Conservation (phyloP, 2,797 vertebrate species). For the Moxostoma hubbsi region DNA sequence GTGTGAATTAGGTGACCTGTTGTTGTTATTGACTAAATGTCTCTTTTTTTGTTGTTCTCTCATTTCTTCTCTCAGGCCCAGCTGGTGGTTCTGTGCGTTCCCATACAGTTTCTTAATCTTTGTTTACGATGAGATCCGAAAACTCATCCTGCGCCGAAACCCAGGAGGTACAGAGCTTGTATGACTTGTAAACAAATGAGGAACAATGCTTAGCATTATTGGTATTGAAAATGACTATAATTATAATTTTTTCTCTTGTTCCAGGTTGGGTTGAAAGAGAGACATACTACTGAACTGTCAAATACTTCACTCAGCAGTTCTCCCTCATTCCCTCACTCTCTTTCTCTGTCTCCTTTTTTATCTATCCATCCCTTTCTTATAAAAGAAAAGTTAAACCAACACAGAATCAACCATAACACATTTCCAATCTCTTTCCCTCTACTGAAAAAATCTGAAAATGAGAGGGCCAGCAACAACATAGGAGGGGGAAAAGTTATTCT, state of each 20-base stretch:
- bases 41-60: neutral
- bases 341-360: slow-evolving; percentile 35
- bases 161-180: slow-evolving; percentile 80
- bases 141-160: slow-evolving; percentile 90
- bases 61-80: slow-evolving; percentile 76
- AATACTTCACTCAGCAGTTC: slow-evolving; percentile 65
- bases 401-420: slow-evolving; percentile 51
- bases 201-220: too few relatives aligned
- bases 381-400: neutral
- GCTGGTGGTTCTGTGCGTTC: slow-evolving; percentile 96
- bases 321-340: slow-evolving; percentile 54
- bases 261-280: slow-evolving; percentile 83
- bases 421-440: neutral
- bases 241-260: slow-evolving; percentile 50
- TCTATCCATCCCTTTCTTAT: slow-evolving; percentile 50
- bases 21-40: neutral
- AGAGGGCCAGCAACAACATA: slow-evolving; percentile 66
- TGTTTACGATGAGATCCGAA: slow-evolving; percentile 93
- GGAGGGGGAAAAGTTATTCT: slow-evolving; percentile 55
- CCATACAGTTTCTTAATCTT: slow-evolving; percentile 97
- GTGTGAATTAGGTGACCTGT: neutral
- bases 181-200: neutral
- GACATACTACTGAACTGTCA: slow-evolving; percentile 82
- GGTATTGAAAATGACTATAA: too few relatives aligned
- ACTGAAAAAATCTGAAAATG: slow-evolving; percentile 42